Evolutionary conservation across 2,888 invertebrate genomes (phyloP), one percentile per base, ranked within the genome.

Genomic region (Diplolepis rosae): DNA sequence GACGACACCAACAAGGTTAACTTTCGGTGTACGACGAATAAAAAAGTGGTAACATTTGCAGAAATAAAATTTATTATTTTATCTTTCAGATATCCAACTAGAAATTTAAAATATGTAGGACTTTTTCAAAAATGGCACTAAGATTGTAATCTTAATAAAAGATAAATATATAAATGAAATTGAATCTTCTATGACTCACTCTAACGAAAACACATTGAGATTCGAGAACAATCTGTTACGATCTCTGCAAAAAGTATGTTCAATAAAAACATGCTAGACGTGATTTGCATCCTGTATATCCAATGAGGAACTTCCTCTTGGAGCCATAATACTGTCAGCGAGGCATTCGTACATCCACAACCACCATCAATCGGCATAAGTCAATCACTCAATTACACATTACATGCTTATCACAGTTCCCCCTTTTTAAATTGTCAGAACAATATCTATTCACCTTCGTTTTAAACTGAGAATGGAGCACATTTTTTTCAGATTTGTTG

Each of bases 251-350:
- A 45, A 18, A 45, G 54, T 15, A 11, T 32, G 18, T 45, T 13
- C 24, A 54, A 68, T 50, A 39, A 24, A n/a, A 39, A 35, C 13
- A 61, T 4, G 18, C 22, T 56, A 32, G 69, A 73, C 73, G 75
- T 79, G 77, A 80, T 82, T 78, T 82, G 82, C 84, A 82, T 83
- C 75, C 77, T 66, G 76, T 61, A 65, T 61, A 61, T 67, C 32
- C 79, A 84, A 86, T 77, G 77, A 84, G 84, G 76, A 68, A 84
- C 82, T 83, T 86, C 86, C 86, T 82, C 76, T 79, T 65, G 76
- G 30, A 70, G 66, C 35, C 48, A 66, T 65, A 56, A 50, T 39
- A 52, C 70, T 71, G 75, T 71, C 72, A 71, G 72, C 76, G n/a
- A n/a, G 18, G 45, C 18, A 45, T 18, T 7, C 9, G 15, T 18